Conservation (phyloP, 2,113 vertebrate genomes). For the Alaudala cheleensis region DNA sequence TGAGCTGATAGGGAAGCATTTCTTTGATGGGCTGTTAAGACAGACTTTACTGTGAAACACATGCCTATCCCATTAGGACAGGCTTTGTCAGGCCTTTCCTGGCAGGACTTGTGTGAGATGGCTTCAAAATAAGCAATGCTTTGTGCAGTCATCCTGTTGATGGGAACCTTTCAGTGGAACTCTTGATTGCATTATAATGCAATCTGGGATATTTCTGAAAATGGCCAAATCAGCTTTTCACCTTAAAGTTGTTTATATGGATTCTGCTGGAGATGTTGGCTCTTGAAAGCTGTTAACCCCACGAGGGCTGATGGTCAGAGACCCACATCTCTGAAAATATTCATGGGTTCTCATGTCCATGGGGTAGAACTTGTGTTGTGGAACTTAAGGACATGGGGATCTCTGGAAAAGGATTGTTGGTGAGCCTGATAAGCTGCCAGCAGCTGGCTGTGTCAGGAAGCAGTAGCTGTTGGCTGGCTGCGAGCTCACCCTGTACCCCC, state of each 20-base stretch:
- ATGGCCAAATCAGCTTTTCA: not conserved
- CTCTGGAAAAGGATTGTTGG: not conserved
- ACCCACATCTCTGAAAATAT: not conserved
- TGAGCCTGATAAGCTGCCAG: not conserved
- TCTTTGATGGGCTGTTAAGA: not conserved
- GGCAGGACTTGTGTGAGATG: not conserved
- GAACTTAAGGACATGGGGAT: not conserved
- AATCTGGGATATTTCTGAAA: not conserved
- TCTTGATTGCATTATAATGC: not conserved
- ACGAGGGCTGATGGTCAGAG: not conserved
- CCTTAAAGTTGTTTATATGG: not conserved
- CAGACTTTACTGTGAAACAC: not conserved
- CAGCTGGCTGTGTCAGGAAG: not conserved
- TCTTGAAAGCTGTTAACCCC: not conserved
- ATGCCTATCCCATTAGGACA: not conserved
- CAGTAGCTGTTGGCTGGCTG: not conserved
- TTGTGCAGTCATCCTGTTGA: not conserved
- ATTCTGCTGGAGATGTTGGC: not conserved
- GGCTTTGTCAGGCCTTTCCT: not conserved
- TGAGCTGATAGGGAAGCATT: not conserved
- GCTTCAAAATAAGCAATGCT: not conserved
- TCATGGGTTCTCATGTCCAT: accelerated
- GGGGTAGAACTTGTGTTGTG: not conserved
- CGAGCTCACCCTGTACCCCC: not conserved
- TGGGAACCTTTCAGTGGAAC: not conserved